Conservation (phyloP, 2,113 vertebrate genomes). For the Leptosomus discolor region DNA sequence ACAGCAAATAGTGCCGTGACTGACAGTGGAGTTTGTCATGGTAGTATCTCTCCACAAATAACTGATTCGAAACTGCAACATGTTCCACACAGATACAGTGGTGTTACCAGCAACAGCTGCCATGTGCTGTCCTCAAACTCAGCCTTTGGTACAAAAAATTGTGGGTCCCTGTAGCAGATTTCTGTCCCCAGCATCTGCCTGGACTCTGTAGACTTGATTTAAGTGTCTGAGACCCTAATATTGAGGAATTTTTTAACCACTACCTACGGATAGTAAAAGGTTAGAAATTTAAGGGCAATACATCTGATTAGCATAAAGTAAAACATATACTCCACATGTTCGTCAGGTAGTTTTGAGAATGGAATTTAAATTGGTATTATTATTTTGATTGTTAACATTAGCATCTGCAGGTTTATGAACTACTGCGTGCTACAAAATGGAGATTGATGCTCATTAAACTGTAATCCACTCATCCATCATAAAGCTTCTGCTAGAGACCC, state of each 20-base stretch:
- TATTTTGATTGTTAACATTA: neutral
- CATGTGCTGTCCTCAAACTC: neutral
- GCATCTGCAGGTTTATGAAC: neutral
- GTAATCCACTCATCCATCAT: neutral
- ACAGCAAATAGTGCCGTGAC: neutral
- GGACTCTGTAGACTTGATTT: neutral
- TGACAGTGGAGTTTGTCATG: neutral
- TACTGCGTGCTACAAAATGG: neutral
- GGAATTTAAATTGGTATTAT: neutral
- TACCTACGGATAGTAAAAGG: neutral
- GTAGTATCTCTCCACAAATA: neutral
- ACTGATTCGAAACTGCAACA: neutral
- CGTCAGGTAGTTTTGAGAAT: neutral
- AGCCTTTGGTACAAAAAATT: neutral
- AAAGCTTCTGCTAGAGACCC: neutral
- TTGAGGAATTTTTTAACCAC: neutral
- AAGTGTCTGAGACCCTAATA: neutral
- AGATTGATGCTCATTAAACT: neutral
- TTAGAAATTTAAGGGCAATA: neutral
- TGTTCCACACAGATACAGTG: neutral
- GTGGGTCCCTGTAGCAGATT: neutral
- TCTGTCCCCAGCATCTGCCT: neutral
- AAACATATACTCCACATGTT: neutral
- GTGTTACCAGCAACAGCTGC: neutral
- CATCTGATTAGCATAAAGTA: neutral